Evolutionary conservation across 2,888 invertebrate species (phyloP), one percentile per base, ranked within the genome.

Genomic region (Meiosimyza platycephala): DNA sequence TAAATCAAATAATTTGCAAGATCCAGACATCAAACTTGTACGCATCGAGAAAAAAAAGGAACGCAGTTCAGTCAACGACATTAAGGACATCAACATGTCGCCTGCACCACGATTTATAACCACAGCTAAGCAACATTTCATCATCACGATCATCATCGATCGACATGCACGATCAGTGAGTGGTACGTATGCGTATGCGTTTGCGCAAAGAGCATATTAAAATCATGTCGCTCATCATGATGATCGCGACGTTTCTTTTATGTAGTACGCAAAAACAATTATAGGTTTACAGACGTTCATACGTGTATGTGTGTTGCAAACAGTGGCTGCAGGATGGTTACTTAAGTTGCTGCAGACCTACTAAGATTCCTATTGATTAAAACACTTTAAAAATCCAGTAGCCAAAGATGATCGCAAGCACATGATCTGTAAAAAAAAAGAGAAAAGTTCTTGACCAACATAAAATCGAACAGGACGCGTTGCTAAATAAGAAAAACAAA

Each of bases 371-470:
- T 63, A 47, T 63, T 85, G 86, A 86, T 85, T 85, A 86, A 86
- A 86, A 86, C 85, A 86, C 86, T 86, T 86, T 86, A 85, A 85
- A 86, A 85, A 81, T 84, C 84, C 85, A 82, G 85, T 85, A 85
- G 86, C 85, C 76, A 78, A 78, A 80, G 80, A 77, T 81, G 79
- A 78, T 81, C 78, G 79, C 77, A 74, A 62, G 52, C 62, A 40
- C 33, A 52, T 60, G 60, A 69, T 69, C 69, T 28, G 40, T 33
- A 15, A 13, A 18, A 13, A 71, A 57, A 72, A 62, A 60, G 40
- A 5, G 22, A 40, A 6, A 16, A 33, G 13, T 15, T 22, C 1
- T 59, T 5, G n/a, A 57, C 50, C 64, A 59, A 69, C 13, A 57
- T 59, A 51, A 47, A 40, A 51, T 16, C 22, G 47, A 48, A 55